A percentile compares a stretch with the other conserved stretches of the same genome.
Conservation (phyloP, 2,888 invertebrate genomes). For the Aphidius colemani region DNA sequence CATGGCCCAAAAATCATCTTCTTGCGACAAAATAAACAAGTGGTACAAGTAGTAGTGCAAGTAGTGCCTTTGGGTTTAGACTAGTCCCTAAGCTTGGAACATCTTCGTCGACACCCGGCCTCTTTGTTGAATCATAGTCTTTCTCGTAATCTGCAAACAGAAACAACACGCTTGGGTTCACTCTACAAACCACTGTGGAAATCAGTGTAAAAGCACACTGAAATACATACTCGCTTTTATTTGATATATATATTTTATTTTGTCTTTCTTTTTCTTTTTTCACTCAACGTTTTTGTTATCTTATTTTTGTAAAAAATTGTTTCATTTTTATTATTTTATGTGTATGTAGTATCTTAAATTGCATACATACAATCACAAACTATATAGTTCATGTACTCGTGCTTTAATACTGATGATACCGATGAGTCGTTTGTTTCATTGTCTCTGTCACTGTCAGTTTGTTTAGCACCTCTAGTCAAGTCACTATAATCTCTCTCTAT, state of each 20-base stretch:
- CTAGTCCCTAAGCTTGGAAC: conserved; percentile 28
- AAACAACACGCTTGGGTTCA: conserved; percentile 29
- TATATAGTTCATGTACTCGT: too few relatives aligned
- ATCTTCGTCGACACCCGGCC: conserved; percentile 36
- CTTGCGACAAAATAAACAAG: conserved; percentile 45
- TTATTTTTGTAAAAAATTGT: too few relatives aligned
- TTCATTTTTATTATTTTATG: too few relatives aligned
- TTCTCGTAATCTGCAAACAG: conserved; percentile 51
- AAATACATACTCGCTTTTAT: neutral
- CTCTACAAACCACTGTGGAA: conserved; percentile 35
- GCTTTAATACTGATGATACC: too few relatives aligned
- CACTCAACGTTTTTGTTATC: too few relatives aligned
- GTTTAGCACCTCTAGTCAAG: neutral
- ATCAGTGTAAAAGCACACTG: conserved; percentile 18
- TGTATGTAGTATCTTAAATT: too few relatives aligned
- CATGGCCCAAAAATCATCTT: conserved; percentile 50
- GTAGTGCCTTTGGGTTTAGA: conserved; percentile 25
- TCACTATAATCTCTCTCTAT: too few relatives aligned
- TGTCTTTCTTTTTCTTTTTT: too few relatives aligned
- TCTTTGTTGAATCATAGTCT: conserved; percentile 49
- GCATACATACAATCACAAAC: too few relatives aligned
- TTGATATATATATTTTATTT: too few relatives aligned
- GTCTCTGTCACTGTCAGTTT: neutral
- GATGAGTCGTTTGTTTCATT: too few relatives aligned
- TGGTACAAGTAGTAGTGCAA: conserved; percentile 45